Evolutionary conservation across 2,888 invertebrate species (phyloP).

Genomic region (Andrena marginata): DNA sequence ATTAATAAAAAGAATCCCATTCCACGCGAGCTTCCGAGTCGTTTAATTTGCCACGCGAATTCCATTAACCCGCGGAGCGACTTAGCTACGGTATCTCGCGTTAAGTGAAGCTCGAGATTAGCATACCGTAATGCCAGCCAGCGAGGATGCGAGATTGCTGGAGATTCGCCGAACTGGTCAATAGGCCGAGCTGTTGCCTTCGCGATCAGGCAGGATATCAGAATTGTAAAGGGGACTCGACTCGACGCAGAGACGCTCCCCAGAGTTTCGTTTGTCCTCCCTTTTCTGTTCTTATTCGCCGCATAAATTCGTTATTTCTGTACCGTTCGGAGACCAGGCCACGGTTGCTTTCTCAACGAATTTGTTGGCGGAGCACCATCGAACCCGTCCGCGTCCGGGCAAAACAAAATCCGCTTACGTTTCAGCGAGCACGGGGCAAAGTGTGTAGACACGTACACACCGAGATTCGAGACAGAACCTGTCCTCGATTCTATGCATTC

Average conservation of each 20-base stretch:
- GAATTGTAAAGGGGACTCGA: no score
- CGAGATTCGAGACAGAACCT: no score
- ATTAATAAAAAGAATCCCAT: neutral
- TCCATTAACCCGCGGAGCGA: slow-evolving; percentile 9
- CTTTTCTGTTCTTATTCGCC: slow-evolving; percentile 6
- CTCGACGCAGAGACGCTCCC: no score
- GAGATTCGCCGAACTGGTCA: neutral
- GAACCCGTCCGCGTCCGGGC: neutral
- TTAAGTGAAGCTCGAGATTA: slow-evolving; percentile 31
- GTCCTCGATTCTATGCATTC: no score
- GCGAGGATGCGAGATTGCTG: neutral
- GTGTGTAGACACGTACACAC: no score
- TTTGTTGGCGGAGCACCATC: neutral
- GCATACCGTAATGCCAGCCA: slow-evolving; percentile 14
- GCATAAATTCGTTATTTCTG: neutral
- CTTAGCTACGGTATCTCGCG: slow-evolving; percentile 14
- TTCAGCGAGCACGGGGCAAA: no score
- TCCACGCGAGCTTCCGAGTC: neutral
- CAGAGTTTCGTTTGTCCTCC: neutral
- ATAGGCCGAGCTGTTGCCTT: no score
- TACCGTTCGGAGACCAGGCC: neutral
- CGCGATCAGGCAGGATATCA: no score
- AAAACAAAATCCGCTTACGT: slow-evolving; percentile 20
- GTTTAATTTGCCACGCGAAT: neutral
- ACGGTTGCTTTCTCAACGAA: neutral